A percentile compares a stretch with the other conserved stretches of the same genome.
Conservation (phyloP, 1,140 invertebrate species). For the Bilobella aurantiaca region DNA sequence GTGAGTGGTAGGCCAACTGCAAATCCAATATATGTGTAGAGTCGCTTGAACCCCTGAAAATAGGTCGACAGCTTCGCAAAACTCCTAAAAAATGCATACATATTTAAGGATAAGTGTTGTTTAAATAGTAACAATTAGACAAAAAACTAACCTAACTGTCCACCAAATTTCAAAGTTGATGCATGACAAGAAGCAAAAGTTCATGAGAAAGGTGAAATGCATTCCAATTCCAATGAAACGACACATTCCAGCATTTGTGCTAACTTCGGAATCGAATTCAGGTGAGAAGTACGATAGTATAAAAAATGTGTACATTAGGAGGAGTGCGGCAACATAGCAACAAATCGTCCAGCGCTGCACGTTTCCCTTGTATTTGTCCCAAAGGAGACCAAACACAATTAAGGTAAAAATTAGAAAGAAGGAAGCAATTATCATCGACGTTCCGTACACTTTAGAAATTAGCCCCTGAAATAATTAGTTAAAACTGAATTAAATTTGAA, state of each 20-base stretch:
- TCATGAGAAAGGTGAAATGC: conserved; percentile 33
- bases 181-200: conserved; percentile 30
- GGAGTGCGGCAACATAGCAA: conserved; percentile 13
- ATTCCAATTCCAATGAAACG: conserved; percentile 16
- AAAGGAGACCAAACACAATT: conserved; percentile 18
- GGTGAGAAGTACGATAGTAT: conserved; percentile 3
- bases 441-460: conserved; percentile 19
- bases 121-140: not conserved
- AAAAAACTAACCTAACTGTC: conserved; percentile 30
- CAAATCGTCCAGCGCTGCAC: conserved; percentile 23
- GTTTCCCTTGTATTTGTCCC: conserved; percentile 27
- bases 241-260: conserved; percentile 6
- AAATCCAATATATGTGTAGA: conserved; percentile 20
- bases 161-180: conserved; percentile 35
- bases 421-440: conserved; percentile 19
- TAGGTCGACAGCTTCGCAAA: not conserved
- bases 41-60: conserved; percentile 10
- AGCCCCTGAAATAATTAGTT: not conserved
- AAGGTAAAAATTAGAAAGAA: conserved; percentile 25
- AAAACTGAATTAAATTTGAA: not conserved
- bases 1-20: conserved; percentile 19
- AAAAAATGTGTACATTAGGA: conserved; percentile 14
- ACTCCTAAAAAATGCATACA: conserved; percentile 4
- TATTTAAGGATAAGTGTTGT: not conserved
- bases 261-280: not conserved